Conservation (phyloP, 2,113 vertebrate genomes). For the Phyllostomus discolor region DNA sequence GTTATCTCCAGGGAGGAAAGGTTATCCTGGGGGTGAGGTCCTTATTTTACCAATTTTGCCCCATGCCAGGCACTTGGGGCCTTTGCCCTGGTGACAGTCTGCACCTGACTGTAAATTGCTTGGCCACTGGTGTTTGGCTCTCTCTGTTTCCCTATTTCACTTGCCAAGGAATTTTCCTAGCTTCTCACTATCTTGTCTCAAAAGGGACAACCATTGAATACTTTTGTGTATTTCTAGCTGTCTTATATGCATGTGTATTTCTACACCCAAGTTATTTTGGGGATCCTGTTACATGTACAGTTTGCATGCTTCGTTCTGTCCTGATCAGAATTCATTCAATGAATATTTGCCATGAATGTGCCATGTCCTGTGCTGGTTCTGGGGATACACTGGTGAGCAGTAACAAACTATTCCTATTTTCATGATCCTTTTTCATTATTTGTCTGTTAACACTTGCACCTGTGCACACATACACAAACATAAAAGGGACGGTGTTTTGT, state of each 20-base stretch:
- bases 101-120: no score
- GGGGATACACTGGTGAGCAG: neutral
- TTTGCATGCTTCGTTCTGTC: neutral
- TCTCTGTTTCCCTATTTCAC: no score
- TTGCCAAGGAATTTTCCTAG: no score
- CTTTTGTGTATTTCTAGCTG: neutral
- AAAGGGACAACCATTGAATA: neutral
- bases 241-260: neutral
- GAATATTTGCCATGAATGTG: neutral
- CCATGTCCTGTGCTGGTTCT: neutral
- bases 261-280: neutral
- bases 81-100: no score
- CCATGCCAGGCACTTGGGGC: no score
- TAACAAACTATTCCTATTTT: neutral
- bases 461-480: neutral
- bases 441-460: neutral
- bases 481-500: neutral
- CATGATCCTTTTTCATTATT: neutral
- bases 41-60: no score
- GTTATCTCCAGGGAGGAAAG: no score
- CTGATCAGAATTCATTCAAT: neutral
- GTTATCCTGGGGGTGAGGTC: no score
- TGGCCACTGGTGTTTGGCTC: no score
- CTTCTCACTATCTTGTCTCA: no score
- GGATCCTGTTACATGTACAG: neutral